These are phyloP conservation scores for Lepeophtheirus nordmannii DNA, from an alignment of 2,888 invertebrate genomes.

Conservation along the genomic window DNA sequence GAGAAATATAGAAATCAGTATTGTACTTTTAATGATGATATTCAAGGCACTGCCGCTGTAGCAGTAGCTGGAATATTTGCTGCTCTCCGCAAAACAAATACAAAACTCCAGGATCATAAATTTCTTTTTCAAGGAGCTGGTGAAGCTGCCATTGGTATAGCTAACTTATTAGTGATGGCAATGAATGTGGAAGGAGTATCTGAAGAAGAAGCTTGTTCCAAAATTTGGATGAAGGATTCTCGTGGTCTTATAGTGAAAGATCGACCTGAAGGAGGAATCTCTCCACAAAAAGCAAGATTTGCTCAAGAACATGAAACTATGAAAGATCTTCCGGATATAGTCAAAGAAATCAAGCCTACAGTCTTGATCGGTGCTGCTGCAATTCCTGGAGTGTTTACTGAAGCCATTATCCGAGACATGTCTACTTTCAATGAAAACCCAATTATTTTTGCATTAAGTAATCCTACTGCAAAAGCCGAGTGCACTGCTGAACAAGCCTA, in stretches of 20 bases:
- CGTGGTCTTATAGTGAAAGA: conserved; percentile 80
- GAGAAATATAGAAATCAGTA: conserved; percentile 70
- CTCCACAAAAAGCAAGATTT: conserved; percentile 58
- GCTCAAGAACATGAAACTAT: conserved; percentile 62
- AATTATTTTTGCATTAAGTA: conserved; percentile 91
- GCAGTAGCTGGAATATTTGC: conserved; percentile 85
- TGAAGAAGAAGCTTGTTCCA: conserved; percentile 55
- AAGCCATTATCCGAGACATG: conserved; percentile 71
- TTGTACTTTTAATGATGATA: conserved; percentile 98
- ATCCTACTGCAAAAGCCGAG: conserved; percentile 93
- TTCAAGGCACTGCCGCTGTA: conserved; percentile 92
- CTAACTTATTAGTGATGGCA: conserved; percentile 74
- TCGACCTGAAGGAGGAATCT: conserved; percentile 52
- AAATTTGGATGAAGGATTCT: conserved; percentile 91
- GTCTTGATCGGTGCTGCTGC: conserved; percentile 63
- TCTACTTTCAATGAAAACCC: conserved; percentile 63
- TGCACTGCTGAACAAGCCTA: conserved; percentile 99
- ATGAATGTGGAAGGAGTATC: conserved; percentile 59
- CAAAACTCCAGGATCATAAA: conserved; percentile 60
- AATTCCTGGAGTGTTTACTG: conserved; percentile 56
- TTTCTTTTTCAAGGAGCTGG: conserved; percentile 94
- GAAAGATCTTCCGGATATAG: conserved; percentile 60
- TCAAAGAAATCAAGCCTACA: conserved; percentile 62
- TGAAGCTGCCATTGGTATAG: conserved; percentile 90
- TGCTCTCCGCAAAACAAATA: conserved; percentile 65